Base-by-base conservation (phyloP, 1,140 invertebrate genomes). In the Nasonia longicornis region DNA sequence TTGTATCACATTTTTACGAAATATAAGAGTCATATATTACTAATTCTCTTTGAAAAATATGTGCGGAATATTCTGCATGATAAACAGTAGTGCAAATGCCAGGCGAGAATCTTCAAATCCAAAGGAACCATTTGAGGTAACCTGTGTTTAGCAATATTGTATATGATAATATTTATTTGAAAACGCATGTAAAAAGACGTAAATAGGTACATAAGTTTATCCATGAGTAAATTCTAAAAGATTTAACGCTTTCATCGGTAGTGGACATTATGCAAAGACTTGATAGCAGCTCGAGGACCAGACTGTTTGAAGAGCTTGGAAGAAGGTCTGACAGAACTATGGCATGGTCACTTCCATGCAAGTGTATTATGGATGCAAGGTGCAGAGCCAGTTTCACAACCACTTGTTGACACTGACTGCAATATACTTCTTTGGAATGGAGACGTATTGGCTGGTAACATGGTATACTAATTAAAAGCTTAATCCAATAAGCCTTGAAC, bases 351-450 rank as follows among this genome's bases (percentile, higher is more conserved):
- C 92, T 91, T 93, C 88, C 85, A 85, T 87, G 89, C 92, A 35
- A 91, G 92, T 89, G 91, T 95, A 52, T 89, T 96, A 79, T 95
- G 95, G 93, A 92, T 95, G 83, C 94, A 96, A 89, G 95, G 95
- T 14, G 38, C 83, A 2, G 35, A 87, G 12, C 82, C 92, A 29
- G 90, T 88, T 58, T 77, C 84, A 67, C 96, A 96, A 88, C 95
- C 95, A 6, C 82, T 91, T n/a, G 74, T 91, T 35, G 90, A 93
- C 87, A 82, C 85, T 3, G 84, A 89, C 66, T 91, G 93, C 38
- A 94, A 94, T 85, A 85, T 93, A 79, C 87, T 97, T 63, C 86
- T 96, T 16, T 97, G 95, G 93, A 97, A 97, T 92, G 96, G 96
- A 76, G 96, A 97, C 91, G 91, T 96, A 81, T 97, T 95, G 88